Percentiles rank a stretch among this genome's conserved stretches.
Evolutionary conservation across 2,113 vertebrate species (phyloP).

Genomic region (Dromas ardeola): DNA sequence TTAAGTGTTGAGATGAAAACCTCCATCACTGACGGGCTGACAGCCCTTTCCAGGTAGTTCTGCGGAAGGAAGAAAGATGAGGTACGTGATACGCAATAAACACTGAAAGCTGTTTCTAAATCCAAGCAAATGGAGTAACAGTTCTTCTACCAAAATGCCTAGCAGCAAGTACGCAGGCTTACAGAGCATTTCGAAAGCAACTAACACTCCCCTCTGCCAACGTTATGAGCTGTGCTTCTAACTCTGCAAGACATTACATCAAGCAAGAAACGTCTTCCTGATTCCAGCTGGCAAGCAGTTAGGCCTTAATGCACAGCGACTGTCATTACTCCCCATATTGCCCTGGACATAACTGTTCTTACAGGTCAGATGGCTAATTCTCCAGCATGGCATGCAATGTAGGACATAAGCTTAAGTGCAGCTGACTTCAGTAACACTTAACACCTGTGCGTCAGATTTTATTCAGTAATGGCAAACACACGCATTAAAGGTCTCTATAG

Average conservation of each 20-base stretch:
- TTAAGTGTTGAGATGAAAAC: slow-evolving; percentile 83
- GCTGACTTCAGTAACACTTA: background rate
- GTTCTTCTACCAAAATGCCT: background rate
- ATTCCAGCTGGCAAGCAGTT: background rate
- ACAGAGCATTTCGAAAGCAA: background rate
- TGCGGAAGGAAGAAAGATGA: slow-evolving; percentile 59
- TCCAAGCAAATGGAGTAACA: background rate
- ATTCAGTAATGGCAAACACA: background rate
- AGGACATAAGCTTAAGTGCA: background rate
- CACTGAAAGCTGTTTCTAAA: background rate
- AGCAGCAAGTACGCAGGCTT: background rate
- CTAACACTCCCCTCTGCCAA: background rate
- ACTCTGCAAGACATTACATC: background rate
- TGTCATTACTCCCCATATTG: background rate
- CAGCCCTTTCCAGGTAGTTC: slow-evolving; percentile 78
- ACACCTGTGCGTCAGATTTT: background rate
- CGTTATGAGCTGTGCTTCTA: background rate
- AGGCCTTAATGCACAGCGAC: background rate
- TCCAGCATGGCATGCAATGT: background rate
- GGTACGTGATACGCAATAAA: background rate
- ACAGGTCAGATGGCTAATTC: background rate
- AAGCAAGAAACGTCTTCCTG: background rate
- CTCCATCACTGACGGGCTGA: slow-evolving; percentile 80
- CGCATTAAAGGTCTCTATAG: background rate
- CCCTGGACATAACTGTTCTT: background rate